Conservation (phyloP, 2,888 invertebrate species). For the Chesias legatella region DNA sequence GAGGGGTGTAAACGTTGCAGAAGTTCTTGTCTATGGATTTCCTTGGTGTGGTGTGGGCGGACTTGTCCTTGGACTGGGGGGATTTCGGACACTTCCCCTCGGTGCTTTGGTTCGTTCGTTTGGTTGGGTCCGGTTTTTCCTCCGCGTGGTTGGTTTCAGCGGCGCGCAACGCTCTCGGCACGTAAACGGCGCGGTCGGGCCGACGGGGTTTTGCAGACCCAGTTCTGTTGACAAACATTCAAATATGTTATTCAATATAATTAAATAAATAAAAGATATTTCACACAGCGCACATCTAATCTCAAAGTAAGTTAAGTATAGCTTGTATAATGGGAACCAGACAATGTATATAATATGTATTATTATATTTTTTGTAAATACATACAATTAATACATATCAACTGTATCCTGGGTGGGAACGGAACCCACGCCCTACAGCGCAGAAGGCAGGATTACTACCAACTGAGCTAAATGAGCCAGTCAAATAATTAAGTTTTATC, state of each 20-base stretch:
- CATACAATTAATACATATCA: no score
- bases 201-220: slow-evolving; percentile 77
- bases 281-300: no score
- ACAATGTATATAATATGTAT: no score
- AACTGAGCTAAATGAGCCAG: no score
- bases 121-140: slow-evolving; percentile 41
- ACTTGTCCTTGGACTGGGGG: slow-evolving; percentile 59
- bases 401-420: no score
- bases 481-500: no score
- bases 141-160: slow-evolving; percentile 43
- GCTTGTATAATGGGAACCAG: no score
- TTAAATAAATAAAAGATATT: no score
- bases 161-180: slow-evolving; percentile 84
- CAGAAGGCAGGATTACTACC: no score
- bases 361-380: no score
- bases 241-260: background rate
- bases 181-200: slow-evolving; percentile 89
- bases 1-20: slow-evolving; percentile 77
- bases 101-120: slow-evolving; percentile 45
- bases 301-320: no score
- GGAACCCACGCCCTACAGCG: no score
- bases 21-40: slow-evolving; percentile 65
- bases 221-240: slow-evolving; percentile 47
- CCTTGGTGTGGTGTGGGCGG: slow-evolving; percentile 60
- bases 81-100: slow-evolving; percentile 61